Evolutionary conservation across 2,888 invertebrate genomes (phyloP).

Genomic region (Napeogenes inachia): DNA sequence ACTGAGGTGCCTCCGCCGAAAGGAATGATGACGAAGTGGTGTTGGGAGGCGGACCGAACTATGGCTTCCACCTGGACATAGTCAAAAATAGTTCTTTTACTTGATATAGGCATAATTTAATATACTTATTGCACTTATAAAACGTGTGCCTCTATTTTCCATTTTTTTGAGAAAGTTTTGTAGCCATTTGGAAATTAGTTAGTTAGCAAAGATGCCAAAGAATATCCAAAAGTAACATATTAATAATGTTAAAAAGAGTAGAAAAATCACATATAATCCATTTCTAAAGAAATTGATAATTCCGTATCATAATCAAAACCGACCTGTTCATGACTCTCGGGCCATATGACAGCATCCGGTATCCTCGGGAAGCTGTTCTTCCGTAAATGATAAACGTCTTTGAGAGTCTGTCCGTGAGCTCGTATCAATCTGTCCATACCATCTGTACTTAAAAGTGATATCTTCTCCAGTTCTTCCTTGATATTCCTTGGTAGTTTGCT

Average conservation of each 20-base stretch:
- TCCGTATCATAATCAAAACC: not conserved
- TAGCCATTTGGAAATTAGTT: no score
- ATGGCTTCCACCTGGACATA: slow-evolving; percentile 81
- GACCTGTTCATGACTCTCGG: slow-evolving; percentile 87
- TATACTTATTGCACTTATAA: no score
- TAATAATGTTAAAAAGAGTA: no score
- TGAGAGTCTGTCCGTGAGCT: slow-evolving; percentile 94
- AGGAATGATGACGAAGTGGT: slow-evolving; percentile 91
- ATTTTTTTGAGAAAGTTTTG: no score
- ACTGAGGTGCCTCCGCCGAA: slow-evolving; percentile 97
- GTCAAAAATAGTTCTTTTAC: not conserved
- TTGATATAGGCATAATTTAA: no score
- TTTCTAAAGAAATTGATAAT: no score
- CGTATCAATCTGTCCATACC: slow-evolving; percentile 91
- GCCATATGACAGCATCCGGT: slow-evolving; percentile 97
- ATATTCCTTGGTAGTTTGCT: slow-evolving; percentile 80
- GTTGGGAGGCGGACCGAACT: slow-evolving; percentile 84
- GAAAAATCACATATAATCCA: no score
- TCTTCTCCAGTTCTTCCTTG: slow-evolving; percentile 74
- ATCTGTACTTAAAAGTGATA: slow-evolving; percentile 71
- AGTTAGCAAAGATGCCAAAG: no score
- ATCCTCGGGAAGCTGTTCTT: slow-evolving; percentile 87
- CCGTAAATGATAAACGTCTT: slow-evolving; percentile 89
- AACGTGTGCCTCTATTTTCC: no score
- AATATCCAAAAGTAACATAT: no score